Evolutionary conservation across 2,113 vertebrate species (phyloP).

Genomic region (Lontra canadensis): DNA sequence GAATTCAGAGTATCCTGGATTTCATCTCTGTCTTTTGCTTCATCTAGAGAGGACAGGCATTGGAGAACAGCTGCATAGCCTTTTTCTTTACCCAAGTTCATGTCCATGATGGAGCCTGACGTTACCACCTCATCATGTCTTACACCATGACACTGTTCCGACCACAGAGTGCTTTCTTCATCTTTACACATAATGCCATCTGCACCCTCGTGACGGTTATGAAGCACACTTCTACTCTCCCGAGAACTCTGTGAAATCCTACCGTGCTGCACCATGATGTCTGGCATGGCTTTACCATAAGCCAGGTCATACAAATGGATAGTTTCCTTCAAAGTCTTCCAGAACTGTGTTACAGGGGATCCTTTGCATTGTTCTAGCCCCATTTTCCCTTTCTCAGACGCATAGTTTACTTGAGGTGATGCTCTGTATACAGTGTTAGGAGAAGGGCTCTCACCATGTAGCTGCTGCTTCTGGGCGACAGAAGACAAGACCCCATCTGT

Average conservation of each 20-base stretch:
- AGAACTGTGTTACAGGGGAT: constrained; percentile 78
- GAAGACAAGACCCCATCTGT: constrained; percentile 67
- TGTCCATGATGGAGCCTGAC: not conserved
- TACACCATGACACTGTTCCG: not conserved
- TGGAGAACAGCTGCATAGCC: not conserved
- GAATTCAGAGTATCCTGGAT: not conserved
- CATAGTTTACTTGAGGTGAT: constrained; percentile 75
- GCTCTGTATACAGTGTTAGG: constrained; percentile 66
- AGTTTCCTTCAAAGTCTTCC: constrained; percentile 83
- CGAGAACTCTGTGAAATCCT: constrained; percentile 73
- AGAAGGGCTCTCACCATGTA: constrained; percentile 74
- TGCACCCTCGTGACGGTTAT: constrained; percentile 53
- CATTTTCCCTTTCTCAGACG: constrained; percentile 81
- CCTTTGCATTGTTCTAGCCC: constrained; percentile 77
- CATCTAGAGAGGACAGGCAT: not conserved
- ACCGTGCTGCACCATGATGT: constrained; percentile 56
- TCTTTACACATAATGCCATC: constrained; percentile 60
- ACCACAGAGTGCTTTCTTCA: constrained; percentile 60
- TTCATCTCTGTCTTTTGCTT: not conserved
- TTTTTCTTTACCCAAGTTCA: not conserved
- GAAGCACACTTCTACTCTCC: constrained; percentile 72
- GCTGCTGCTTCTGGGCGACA: constrained; percentile 71
- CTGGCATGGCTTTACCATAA: constrained; percentile 70
- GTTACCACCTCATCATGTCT: not conserved
- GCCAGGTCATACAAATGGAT: constrained; percentile 75